Evolutionary conservation across 1,140 invertebrate species (phyloP).

Genomic region (Penaeus indicus): DNA sequence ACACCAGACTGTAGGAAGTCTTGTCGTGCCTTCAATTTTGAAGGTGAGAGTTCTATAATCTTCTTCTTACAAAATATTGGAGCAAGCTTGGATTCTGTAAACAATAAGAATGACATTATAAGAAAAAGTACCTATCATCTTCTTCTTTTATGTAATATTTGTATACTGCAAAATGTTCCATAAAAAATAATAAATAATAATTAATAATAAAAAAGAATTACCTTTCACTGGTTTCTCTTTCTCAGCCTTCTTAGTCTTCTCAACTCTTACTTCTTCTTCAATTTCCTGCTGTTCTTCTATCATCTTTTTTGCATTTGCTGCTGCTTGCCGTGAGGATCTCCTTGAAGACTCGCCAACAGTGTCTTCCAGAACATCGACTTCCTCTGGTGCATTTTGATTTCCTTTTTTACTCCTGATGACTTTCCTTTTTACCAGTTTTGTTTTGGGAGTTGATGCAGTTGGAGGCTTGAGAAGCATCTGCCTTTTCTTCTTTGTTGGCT

Average conservation of each 20-base stretch:
- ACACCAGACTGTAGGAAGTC: slow-evolving; percentile 50
- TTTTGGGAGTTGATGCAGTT: not conserved
- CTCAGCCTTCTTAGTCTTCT: slow-evolving; percentile 18
- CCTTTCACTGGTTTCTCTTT: slow-evolving; percentile 22
- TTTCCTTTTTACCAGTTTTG: too few species aligned
- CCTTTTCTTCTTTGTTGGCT: not conserved
- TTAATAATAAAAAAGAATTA: not conserved
- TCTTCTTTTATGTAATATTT: too few species aligned
- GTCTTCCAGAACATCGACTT: not conserved
- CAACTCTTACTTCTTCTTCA: not conserved
- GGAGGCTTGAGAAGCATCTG: slow-evolving; percentile 23
- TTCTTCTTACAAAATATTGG: slow-evolving; percentile 55
- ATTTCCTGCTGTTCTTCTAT: slow-evolving; percentile 11
- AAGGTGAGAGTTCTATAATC: slow-evolving; percentile 37
- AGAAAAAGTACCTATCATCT: too few species aligned
- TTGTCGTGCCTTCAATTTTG: slow-evolving; percentile 52
- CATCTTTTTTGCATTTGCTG: slow-evolving; percentile 17
- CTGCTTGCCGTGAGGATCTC: slow-evolving; percentile 11
- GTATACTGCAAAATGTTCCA: too few species aligned
- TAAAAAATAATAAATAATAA: too few species aligned
- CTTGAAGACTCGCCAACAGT: not conserved
- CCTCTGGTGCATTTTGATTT: not conserved
- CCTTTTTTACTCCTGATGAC: too few species aligned
- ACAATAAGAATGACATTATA: not conserved
- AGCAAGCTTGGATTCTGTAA: slow-evolving; percentile 41